Evolutionary conservation across 1,140 invertebrate genomes (phyloP), one percentile per base, ranked within the genome.

Genomic region (Drosophila triauraria): DNA sequence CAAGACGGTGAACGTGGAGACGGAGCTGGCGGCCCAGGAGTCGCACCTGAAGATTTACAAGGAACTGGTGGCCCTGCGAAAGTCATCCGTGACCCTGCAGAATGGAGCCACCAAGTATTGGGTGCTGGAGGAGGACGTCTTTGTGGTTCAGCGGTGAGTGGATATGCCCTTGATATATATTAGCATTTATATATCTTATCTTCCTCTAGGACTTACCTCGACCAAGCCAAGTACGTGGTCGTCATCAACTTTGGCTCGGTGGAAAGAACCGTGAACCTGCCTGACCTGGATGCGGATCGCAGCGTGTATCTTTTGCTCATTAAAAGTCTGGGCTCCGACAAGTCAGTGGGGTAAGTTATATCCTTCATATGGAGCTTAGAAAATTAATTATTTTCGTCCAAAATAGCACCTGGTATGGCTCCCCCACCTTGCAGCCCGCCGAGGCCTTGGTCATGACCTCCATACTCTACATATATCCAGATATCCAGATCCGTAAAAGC

Each of bases 11-110:
- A 91, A 91, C 43, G 88, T 91, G 32, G 59, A 35, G 13, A 51
- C 17, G 2, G 82, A 91, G 15, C 35, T 48, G 8, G 23, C 20
- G 1, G 61, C 57, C 1, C 23, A 38, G 0, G 61, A 42, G 4
- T 91, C 90, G 0, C 88, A 91, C 58, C 23, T 91, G 10, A 74
- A 61, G 13, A 80, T 91, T 35, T 91, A 91, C 62, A 84, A 82
- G 46, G 44, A 56, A 2, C 40, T 91, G 8, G 46, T 70, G 3
- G 40, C 50, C 1, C 51, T 91, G 20, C 68, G 82, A 1, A 79
- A 56, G 15, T 68, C 61, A 2, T 70, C 82, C 1, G 60, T 61
- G 3, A 80, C 71, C 3, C 27, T 90, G 8, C 78, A 77, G 25
- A 60, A 86, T 17, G 86, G 86, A 0, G 27, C 58, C 8, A 80